These are phyloP conservation scores for Hassar affinis DNA, from an alignment of 2,113 vertebrate species.

Conservation along the genomic window DNA sequence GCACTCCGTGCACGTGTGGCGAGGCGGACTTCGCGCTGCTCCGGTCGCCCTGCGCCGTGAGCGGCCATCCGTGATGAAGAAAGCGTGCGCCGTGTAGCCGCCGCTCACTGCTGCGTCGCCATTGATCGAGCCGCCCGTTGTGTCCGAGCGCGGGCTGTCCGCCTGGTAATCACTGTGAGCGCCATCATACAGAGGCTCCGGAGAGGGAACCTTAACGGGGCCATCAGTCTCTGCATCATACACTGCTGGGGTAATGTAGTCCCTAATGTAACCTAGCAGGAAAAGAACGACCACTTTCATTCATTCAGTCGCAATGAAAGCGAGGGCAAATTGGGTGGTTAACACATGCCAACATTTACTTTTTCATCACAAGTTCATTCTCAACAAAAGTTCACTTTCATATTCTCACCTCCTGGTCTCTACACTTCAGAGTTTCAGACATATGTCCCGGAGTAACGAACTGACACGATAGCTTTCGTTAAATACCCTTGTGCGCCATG, in stretches of 20 bases:
- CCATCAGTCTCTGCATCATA: slow-evolving; percentile 84
- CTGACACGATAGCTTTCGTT: background rate
- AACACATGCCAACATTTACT: slow-evolving; percentile 23
- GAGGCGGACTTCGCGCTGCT: slow-evolving; percentile 73
- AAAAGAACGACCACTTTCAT: slow-evolving; percentile 49
- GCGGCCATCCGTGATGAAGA: slow-evolving; percentile 90
- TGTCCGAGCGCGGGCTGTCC: slow-evolving; percentile 83
- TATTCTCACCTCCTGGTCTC: background rate
- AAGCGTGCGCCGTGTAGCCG: slow-evolving; percentile 87
- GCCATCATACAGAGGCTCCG: slow-evolving; percentile 83
- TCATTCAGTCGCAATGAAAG: slow-evolving; percentile 44
- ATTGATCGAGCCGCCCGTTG: slow-evolving; percentile 87
- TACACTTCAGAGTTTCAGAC: background rate
- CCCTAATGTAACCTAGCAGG: slow-evolving; percentile 82
- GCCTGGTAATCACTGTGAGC: slow-evolving; percentile 85
- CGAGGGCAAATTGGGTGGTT: slow-evolving; percentile 40
- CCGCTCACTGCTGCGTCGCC: slow-evolving; percentile 87
- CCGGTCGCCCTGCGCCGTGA: slow-evolving; percentile 80
- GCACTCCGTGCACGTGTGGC: slow-evolving; percentile 86
- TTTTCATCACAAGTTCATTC: background rate
- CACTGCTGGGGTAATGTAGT: slow-evolving; percentile 85
- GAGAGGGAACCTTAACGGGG: slow-evolving; percentile 85
- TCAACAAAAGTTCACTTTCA: background rate
- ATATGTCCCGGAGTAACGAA: background rate
- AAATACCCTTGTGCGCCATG: background rate